Evolutionary conservation across 2,113 vertebrate species (phyloP).

Genomic region (Crotalus helleri): DNA sequence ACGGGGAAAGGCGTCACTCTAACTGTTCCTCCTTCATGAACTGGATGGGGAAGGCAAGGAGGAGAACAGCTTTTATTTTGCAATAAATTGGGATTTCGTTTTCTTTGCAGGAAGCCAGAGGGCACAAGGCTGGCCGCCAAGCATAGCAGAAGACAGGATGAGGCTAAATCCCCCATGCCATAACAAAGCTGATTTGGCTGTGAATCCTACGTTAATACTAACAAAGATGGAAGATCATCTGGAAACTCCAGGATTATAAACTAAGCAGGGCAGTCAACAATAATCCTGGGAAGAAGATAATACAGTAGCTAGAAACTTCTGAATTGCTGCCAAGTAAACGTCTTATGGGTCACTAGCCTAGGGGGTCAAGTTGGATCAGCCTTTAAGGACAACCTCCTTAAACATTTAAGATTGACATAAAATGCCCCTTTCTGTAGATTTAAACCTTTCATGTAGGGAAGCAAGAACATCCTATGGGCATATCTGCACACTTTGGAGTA

Average conservation of each 20-base stretch:
- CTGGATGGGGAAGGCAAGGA: neutral
- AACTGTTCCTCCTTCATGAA: neutral
- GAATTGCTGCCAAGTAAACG: neutral
- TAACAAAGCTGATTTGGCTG: neutral
- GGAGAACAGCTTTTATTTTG: neutral
- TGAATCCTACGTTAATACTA: neutral
- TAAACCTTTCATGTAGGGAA: neutral
- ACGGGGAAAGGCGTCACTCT: rapidly evolving
- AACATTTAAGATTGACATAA: neutral
- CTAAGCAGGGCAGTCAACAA: neutral
- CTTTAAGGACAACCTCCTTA: neutral
- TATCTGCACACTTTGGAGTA: neutral
- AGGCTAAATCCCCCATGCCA: neutral
- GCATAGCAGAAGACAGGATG: neutral
- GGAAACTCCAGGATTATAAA: neutral
- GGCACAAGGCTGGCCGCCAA: neutral
- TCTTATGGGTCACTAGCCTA: neutral
- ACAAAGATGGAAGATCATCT: neutral
- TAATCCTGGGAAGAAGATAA: neutral
- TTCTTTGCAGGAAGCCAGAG: neutral
- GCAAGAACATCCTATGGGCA: neutral
- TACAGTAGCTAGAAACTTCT: neutral
- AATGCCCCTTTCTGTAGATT: neutral
- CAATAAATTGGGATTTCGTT: neutral
- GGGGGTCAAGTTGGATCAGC: neutral